Base-by-base conservation (phyloP, 1,140 invertebrate species). In the Cataglyphis hispanica region DNA sequence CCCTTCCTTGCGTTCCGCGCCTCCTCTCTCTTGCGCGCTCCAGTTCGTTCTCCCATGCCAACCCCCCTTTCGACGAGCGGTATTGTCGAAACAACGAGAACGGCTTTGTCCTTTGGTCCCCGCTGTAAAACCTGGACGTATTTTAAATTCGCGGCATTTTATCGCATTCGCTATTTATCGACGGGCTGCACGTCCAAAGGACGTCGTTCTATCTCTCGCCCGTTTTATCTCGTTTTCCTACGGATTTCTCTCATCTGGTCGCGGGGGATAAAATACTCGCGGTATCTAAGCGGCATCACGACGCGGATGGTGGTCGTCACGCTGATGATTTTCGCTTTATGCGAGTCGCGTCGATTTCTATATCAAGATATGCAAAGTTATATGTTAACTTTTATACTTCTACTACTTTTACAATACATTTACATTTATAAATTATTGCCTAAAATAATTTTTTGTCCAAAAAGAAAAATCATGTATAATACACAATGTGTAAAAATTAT, bases 131-230 rank as follows among this genome's bases (percentile, higher is more conserved):
- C 89, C 89, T 90, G 89, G 89, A 76, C 89, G 89, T 90, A 90
- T 90, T 90, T 90, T 90, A 90, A 90, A 90, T 90, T 90, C 89
- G 89, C 89, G 89, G 88, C 89, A 90, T 90, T 90, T 90, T 90
- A 90, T 90, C 89, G 89, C 89, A 90, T 90, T 90, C 89, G 89
- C 86, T 90, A 90, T 90, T 90, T 90, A 90, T 90, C 89, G 89
- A 90, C 88, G 89, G 88, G 75, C 88, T 87, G 86, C 89, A 87
- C 86, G 89, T 90, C 88, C 86, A 90, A 90, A 87, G 88, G 86
- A 90, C 89, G 88, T 87, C 88, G 86, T 81, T 84, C 88, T 81
- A 86, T 78, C 85, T 78, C 31, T 67, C 58, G 31, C 50, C 64
- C 69, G 78, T 83, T 83, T 74, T 83, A 83, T 83, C 67, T 66